Conservation (phyloP, 1,140 invertebrate species). For the Dendroctonus ponderosae region DNA sequence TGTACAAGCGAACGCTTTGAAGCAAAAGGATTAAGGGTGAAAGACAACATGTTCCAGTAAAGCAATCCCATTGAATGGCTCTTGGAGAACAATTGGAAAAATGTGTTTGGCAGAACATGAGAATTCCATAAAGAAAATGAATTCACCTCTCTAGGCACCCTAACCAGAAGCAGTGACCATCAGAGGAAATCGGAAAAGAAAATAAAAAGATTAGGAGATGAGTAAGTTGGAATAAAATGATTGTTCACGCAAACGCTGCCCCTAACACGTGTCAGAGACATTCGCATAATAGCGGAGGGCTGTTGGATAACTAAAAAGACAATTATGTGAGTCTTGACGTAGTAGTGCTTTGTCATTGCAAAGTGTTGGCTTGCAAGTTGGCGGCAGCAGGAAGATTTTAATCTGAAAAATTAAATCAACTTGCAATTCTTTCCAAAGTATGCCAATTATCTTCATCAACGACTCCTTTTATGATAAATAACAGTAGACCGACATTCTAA, state of each 20-base stretch:
- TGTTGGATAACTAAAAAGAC: conserved; percentile 21
- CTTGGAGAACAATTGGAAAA: conserved; percentile 7
- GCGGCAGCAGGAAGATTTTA: background rate
- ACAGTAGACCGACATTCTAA: background rate
- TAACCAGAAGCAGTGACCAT: conserved; percentile 8
- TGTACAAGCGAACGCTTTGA: no score
- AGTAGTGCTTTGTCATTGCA: background rate
- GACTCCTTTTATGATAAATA: background rate
- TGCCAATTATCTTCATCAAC: no score
- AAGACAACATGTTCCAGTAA: background rate
- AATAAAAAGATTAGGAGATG: conserved; percentile 38
- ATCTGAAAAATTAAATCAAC: background rate
- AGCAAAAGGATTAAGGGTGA: no score
- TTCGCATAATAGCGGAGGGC: conserved; percentile 18
- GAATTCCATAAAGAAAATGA: conserved; percentile 32
- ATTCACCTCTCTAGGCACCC: conserved; percentile 20
- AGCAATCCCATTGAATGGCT: conserved; percentile 2
- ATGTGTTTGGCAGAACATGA: conserved; percentile 26
- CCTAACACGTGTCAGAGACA: conserved; percentile 27
- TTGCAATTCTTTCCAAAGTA: no score
- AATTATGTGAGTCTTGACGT: conserved; percentile 12
- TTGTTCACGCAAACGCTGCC: conserved; percentile 24
- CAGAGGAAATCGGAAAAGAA: conserved; percentile 28
- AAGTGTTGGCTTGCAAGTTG: background rate
- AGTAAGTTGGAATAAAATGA: conserved; percentile 32